Percentiles rank a stretch among this genome's conserved stretches.
These are phyloP conservation scores for Homalodisca vitripennis DNA, from an alignment of 1,140 invertebrate genomes.

Conservation along the genomic window DNA sequence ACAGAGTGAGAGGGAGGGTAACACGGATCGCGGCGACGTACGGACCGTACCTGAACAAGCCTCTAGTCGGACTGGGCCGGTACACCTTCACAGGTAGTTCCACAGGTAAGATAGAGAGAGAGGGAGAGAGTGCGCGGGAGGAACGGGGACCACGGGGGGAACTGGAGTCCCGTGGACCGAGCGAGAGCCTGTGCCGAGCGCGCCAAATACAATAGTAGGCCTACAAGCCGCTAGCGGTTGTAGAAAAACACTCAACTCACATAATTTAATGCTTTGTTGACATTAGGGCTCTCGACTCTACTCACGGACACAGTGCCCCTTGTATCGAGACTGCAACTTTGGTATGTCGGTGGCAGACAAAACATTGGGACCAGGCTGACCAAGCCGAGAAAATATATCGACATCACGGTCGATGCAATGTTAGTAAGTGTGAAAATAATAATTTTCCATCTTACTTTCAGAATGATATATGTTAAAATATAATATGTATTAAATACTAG, in stretches of 20 bases:
- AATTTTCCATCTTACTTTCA: too few species aligned
- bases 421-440: too few species aligned
- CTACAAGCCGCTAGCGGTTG: neutral
- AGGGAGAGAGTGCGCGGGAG: too few species aligned
- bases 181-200: neutral
- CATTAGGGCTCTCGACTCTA: constrained; percentile 4
- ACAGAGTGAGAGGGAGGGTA: too few species aligned
- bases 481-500: too few species aligned
- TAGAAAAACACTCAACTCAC: neutral
- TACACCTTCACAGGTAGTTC: constrained; percentile 11
- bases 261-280: constrained; percentile 18
- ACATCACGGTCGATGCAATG: too few species aligned
- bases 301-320: neutral
- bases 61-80: constrained; percentile 2
- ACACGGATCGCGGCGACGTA: neutral
- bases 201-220: neutral
- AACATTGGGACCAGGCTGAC: too few species aligned
- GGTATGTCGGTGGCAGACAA: too few species aligned
- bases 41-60: neutral
- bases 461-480: too few species aligned
- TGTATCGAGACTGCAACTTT: too few species aligned
- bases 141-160: constrained; percentile 8
- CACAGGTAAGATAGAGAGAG: constrained; percentile 26
- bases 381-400: too few species aligned
- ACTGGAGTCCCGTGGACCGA: neutral